Conservation (phyloP, 2,888 invertebrate species). For the Spisula subtruncata region DNA sequence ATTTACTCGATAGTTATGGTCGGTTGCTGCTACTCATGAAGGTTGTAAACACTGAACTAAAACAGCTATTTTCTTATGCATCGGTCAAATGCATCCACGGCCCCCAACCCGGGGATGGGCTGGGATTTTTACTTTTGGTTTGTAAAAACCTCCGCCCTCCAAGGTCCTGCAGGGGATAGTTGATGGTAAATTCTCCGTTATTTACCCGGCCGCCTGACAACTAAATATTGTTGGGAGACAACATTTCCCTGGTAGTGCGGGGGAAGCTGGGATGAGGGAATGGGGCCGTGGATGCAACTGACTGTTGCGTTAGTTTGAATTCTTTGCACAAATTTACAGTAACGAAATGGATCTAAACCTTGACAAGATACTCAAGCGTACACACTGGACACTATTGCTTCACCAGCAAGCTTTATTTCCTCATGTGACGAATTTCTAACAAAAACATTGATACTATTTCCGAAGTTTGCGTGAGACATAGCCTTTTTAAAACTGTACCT, state of each 20-base stretch:
- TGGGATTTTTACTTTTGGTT: too few species aligned
- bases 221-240: too few species aligned
- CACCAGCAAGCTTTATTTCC: not conserved
- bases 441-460: not conserved
- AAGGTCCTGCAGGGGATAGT: too few species aligned
- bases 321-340: slow-evolving; percentile 59
- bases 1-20: slow-evolving; percentile 69
- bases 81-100: too few species aligned
- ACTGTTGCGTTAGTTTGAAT: slow-evolving; percentile 58
- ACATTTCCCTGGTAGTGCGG: too few species aligned
- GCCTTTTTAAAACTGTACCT: slow-evolving; percentile 44
- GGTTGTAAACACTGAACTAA: slow-evolving; percentile 72
- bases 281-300: too few species aligned
- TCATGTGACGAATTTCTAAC: too few species aligned
- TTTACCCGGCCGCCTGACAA: too few species aligned
- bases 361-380: slow-evolving; percentile 50
- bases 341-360: slow-evolving; percentile 59
- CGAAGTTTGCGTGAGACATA: not conserved
- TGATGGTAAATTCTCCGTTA: too few species aligned
- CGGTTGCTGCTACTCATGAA: slow-evolving; percentile 69
- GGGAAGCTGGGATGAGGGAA: too few species aligned
- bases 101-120: too few species aligned
- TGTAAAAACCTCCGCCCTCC: too few species aligned
- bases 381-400: not conserved
- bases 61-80: slow-evolving; percentile 57